phyloP scores from a whole-genome alignment of 2,797 vertebrate species.

The Hapalemur alaotrensis region DNA sequence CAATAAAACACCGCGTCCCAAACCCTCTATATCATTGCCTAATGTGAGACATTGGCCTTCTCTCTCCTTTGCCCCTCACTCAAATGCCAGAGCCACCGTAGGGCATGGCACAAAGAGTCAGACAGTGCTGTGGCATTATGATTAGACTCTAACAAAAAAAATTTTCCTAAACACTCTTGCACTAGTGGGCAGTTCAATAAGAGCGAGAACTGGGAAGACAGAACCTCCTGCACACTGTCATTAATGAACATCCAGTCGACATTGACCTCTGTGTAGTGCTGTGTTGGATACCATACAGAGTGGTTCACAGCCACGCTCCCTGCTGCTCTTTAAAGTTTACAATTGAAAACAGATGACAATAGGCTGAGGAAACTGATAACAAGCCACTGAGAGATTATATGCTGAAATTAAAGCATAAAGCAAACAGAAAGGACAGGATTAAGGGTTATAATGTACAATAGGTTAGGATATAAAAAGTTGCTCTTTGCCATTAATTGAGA shows the following conservation, averaged over 20 bases:
- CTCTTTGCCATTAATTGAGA: neutral
- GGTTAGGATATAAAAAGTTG: neutral
- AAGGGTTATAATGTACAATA: neutral
- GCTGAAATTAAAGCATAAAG: constrained; percentile 46
- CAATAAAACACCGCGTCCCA: neutral
- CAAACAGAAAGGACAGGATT: constrained; percentile 25
- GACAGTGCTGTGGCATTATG: constrained; percentile 35
- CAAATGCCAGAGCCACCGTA: constrained; percentile 36
- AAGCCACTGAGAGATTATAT: neutral
- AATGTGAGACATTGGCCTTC: neutral
- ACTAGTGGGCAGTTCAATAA: constrained; percentile 42
- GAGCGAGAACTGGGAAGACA: constrained; percentile 10
- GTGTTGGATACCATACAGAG: neutral
- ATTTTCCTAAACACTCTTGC: constrained; percentile 42
- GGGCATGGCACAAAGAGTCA: constrained; percentile 38
- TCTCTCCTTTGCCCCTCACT: constrained; percentile 45
- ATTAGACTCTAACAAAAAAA: constrained; percentile 48
- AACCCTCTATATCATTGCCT: neutral
- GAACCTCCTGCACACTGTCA: constrained; percentile 28
- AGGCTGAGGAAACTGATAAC: neutral
- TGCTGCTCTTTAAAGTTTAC: constrained; percentile 56
- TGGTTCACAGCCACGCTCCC: constrained; percentile 9
- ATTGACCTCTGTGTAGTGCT: constrained; percentile 26
- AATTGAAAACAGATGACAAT: constrained; percentile 60
- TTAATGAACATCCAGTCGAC: constrained; percentile 34